Base-by-base conservation (phyloP, 1,140 invertebrate genomes). In the Tetragnatha versicolor region DNA sequence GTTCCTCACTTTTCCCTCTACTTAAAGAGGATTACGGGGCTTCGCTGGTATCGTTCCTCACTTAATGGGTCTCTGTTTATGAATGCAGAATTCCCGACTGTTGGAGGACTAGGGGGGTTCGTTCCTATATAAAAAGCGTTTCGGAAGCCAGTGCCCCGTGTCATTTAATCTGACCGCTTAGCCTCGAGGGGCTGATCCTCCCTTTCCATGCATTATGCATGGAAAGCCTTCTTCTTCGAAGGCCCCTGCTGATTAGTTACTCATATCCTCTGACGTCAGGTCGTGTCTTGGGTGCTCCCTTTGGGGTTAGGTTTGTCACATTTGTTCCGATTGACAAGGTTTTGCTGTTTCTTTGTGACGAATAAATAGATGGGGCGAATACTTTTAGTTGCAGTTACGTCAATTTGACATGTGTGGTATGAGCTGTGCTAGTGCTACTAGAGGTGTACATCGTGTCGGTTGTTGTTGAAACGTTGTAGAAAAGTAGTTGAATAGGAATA, bases 141-240 rank as follows among this genome's bases (percentile, higher is more conserved):
- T n/a, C 10, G 27, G 29, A 35, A 35, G 22, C n/a, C 69, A 33
- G 31, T 72, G 25, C 29, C n/a, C 20, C 70, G 39, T 73, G 70
- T 61, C 70, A 73, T 61, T 73, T 73, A 60, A 73, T 73, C 55
- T 73, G 70, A 73, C 70, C 70, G 70, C 70, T 73, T 73, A 61
- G 63, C 37, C 42, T 10, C 60, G 12, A 33, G 31, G 12, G 25
- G 33, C 61, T 61, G 55, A 61, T 61, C 70, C 70, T n/a, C n/a
- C n/a, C n/a, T n/a, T n/a, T n/a, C 70, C 55, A 60, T 73, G 70
- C 70, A 73, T 73, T 47, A 73, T 73, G 70, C 70, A 73, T 73
- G 55, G 42, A 58, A 37, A 10, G 25, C n/a, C 37, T 31, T 37
- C 47, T n/a, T 47, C 42, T 49, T 39, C 58, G 7, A 22, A 27